These are phyloP conservation scores for Galerucella calmariensis DNA, from an alignment of 2,888 invertebrate species.

Conservation along the genomic window DNA sequence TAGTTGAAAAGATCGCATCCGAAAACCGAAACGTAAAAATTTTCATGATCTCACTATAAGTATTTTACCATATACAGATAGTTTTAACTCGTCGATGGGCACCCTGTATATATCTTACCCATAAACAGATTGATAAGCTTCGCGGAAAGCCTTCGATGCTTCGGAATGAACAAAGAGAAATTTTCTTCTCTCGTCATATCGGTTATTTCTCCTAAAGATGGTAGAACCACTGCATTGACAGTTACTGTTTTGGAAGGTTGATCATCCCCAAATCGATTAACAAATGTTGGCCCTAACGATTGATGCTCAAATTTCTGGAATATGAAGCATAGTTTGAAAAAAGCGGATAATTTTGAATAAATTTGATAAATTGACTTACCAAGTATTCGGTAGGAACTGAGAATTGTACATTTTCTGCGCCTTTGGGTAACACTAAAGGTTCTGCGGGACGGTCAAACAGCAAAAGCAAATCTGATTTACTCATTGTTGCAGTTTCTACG, in stretches of 20 bases:
- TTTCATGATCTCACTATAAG: too few species aligned
- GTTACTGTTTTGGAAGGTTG: slow-evolving; percentile 66
- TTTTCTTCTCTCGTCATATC: slow-evolving; percentile 69
- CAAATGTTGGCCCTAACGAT: slow-evolving; percentile 69
- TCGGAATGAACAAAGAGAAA: slow-evolving; percentile 81
- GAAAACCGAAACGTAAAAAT: too few species aligned
- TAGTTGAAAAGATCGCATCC: too few species aligned
- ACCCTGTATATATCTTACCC: slow-evolving; percentile 63
- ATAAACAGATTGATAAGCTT: slow-evolving; percentile 77
- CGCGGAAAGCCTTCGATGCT: slow-evolving; percentile 77
- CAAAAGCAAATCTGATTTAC: slow-evolving; percentile 61
- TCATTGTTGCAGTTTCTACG: slow-evolving; percentile 8
- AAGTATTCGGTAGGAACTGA: slow-evolving; percentile 71
- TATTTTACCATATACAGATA: too few species aligned
- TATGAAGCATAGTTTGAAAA: neutral
- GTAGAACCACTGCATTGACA: slow-evolving; percentile 68
- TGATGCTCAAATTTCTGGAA: slow-evolving; percentile 68
- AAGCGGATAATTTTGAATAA: neutral
- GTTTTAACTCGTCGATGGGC: too few species aligned
- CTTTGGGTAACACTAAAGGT: slow-evolving; percentile 78
- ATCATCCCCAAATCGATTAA: slow-evolving; percentile 71
- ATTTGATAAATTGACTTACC: slow-evolving; percentile 65
- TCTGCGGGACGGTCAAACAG: slow-evolving; percentile 81
- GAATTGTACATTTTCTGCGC: slow-evolving; percentile 71
- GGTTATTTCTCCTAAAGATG: slow-evolving; percentile 70